Conservation (phyloP, 2,797 vertebrate species). For the Protonibea diacanthus region DNA sequence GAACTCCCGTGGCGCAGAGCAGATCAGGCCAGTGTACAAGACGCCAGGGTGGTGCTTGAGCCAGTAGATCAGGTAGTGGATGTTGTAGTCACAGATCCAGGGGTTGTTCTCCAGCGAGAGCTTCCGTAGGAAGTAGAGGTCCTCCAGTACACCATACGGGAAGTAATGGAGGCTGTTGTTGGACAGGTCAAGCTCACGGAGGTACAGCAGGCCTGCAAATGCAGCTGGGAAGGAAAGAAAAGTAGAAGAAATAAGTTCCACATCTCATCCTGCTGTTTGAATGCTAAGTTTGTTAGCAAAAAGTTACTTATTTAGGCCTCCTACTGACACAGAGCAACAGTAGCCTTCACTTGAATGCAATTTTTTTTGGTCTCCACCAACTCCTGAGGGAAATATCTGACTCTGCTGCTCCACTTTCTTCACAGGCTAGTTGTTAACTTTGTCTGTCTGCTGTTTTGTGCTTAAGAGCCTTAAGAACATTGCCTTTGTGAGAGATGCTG, state of each 20-base stretch:
- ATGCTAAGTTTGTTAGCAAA: neutral
- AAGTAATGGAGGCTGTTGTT: slow-evolving; percentile 95
- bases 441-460: neutral
- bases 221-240: slow-evolving; percentile 84
- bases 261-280: neutral
- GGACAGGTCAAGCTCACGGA: slow-evolving; percentile 95
- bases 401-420: neutral
- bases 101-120: slow-evolving; percentile 92
- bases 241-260: slow-evolving; percentile 3
- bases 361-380: neutral
- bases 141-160: slow-evolving; percentile 94
- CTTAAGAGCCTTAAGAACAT: neutral
- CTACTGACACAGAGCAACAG: neutral
- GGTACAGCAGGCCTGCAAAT: slow-evolving; percentile 91
- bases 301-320: neutral
- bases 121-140: slow-evolving; percentile 94
- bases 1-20: slow-evolving; percentile 91
- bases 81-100: slow-evolving; percentile 98
- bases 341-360: neutral
- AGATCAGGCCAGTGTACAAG: slow-evolving; percentile 89
- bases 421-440: too few species aligned
- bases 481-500: too few species aligned
- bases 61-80: slow-evolving; percentile 99
- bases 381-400: neutral
- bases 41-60: slow-evolving; percentile 94